phyloP scores from a whole-genome alignment of 1,140 invertebrate genomes.

The Drosophila lowei region DNA sequence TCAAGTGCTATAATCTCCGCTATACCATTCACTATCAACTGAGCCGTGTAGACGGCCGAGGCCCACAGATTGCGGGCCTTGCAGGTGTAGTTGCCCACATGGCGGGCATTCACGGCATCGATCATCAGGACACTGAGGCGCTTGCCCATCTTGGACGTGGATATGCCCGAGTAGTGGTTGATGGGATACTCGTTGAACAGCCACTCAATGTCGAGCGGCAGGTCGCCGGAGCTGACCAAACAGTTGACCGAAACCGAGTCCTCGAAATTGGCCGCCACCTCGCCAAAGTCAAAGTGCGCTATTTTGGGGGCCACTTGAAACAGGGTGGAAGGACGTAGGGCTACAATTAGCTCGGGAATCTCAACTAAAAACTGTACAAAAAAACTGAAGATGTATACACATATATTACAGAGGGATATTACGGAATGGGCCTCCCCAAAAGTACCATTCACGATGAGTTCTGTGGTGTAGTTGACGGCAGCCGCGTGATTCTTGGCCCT shows the following conservation, averaged over 20 bases:
- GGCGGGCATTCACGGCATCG: slow-evolving; percentile 83
- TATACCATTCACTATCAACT: slow-evolving; percentile 76
- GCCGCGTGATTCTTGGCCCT: slow-evolving; percentile 90
- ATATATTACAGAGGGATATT: slow-evolving; percentile 44
- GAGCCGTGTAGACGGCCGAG: slow-evolving; percentile 64
- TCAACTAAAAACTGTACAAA: slow-evolving; percentile 44
- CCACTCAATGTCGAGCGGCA: slow-evolving; percentile 86
- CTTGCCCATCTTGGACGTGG: slow-evolving; percentile 86
- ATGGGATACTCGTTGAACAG: slow-evolving; percentile 85
- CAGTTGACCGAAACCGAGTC: slow-evolving; percentile 86
- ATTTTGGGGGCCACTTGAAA: slow-evolving; percentile 87
- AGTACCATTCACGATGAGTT: slow-evolving; percentile 89
- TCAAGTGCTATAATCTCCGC: slow-evolving; percentile 55
- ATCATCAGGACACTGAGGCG: slow-evolving; percentile 84
- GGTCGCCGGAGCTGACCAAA: slow-evolving; percentile 87
- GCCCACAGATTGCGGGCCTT: slow-evolving; percentile 88
- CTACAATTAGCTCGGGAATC: slow-evolving; percentile 9
- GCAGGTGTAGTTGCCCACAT: slow-evolving; percentile 88
- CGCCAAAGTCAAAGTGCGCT: slow-evolving; percentile 86
- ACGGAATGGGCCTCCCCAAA: slow-evolving; percentile 8
- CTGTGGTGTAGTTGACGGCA: slow-evolving; percentile 87
- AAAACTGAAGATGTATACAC: slow-evolving; percentile 12
- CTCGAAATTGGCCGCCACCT: slow-evolving; percentile 86
- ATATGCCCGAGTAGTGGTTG: slow-evolving; percentile 80
- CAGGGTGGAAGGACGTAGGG: slow-evolving; percentile 7